Evolutionary conservation across 2,113 vertebrate genomes (phyloP), one percentile per base, ranked within the genome.

Genomic region (Scolopax mira): DNA sequence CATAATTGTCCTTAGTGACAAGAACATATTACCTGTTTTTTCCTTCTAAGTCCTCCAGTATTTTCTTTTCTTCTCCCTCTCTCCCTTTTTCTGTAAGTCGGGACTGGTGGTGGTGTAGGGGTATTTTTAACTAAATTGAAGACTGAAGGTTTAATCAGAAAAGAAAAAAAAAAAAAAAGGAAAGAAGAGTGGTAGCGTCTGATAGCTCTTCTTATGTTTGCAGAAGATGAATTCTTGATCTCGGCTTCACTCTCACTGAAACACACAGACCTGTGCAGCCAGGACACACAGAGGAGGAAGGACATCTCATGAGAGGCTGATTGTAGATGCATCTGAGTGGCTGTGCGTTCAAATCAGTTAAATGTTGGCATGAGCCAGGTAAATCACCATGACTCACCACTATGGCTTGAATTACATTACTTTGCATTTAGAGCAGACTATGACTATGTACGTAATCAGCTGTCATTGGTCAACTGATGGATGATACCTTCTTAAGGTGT

Each of bases 221-320:
- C 41, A 66, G n/a, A 12, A 80, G 27, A 61, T 66, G 18, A 70
- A 65, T 28, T 54, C 1, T 13, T 60, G n/a, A 39, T 82, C 28
- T 89, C 22, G 41, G 28, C 14, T 82, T 25, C 2, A 0, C 27
- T 74, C 1, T 8, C 52, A 61, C 37, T 33, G 28, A 51, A 61
- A 39, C 13, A 51, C 35, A 61, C 9, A n/a, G 30, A 39, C 55
- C 39, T 60, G 5, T 69, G 35, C 24, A 39, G 39, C 10, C 7
- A 72, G 33, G 58, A 30, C 0, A 0, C 21, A 33, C 18, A 25
- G 0, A n/a, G 25, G 12, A 7, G 1, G 37, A 12, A 61, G 7
- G 37, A 41, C 31, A 41, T 19, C 49, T 49, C 49, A 49, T 25
- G 23, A 49, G 49, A 49, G 49, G 35, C 3, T 72, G 46, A 24